Evolutionary conservation across 2,113 vertebrate genomes (phyloP), one percentile per base, ranked within the genome.

Genomic region (Xiphophorus couchianus): DNA sequence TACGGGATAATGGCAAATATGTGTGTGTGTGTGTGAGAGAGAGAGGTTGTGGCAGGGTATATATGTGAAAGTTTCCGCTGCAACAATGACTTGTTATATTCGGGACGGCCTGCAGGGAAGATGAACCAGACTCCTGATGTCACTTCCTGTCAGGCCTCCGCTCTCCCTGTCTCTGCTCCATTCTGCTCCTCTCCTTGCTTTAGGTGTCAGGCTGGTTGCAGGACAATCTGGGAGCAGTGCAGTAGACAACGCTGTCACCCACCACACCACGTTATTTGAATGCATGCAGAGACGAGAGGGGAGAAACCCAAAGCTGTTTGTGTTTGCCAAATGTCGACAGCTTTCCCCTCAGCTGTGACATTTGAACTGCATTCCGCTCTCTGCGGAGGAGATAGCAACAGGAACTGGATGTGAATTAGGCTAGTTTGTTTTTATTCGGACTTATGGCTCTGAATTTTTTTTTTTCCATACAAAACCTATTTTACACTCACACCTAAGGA

Each of bases 31-130:
- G 31, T n/a, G 35, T 39, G 0, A 6, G 54, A 60, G 73, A 37
- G 27, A 65, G 65, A 22, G 62, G 33, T 35, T 35, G 39, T 42
- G 39, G 39, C 14, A 8, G 44, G 44, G 44, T 48, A 6, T 17
- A 5, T 51, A 15, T 48, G 39, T 30, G 62, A 25, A 5, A 4
- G 25, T 25, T 27, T 42, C 28, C 33, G 61, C 62, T 71, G 12
- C 62, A 66, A 71, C 54, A 75, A 66, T 61, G 51, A 66, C 51
- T 37, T 66, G 25, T 25, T 71, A 33, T 71, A 10, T 69, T 42
- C 30, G 28, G 64, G 39, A 66, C 25, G 6, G 67, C 67, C 78
- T 67, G 68, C 69, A 70, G 73, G 27, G 54, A 74, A 63, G 42
- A 27, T 39, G 37, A 27, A 62, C 71, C 66, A 65, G 25, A 60